Evolutionary conservation across 1,140 invertebrate species (phyloP).

Genomic region (Lordiphosa mommai): DNA sequence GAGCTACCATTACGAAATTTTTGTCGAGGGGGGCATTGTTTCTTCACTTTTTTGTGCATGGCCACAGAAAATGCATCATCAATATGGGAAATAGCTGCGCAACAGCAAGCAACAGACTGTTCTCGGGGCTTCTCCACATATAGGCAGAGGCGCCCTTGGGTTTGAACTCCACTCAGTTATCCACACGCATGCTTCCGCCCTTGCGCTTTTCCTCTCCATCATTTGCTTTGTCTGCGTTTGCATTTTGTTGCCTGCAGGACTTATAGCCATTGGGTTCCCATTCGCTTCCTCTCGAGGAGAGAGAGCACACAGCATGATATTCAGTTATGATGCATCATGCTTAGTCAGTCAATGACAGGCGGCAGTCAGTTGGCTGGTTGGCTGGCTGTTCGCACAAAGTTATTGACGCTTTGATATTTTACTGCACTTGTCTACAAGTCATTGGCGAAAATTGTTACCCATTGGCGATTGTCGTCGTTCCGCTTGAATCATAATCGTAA

Average conservation of each 20-base stretch:
- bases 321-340: conserved; percentile 41
- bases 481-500: conserved; percentile 6
- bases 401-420: conserved; percentile 50
- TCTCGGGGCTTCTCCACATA: conserved; percentile 18
- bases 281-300: conserved; percentile 4
- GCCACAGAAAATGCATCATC: conserved; percentile 66
- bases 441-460: conserved; percentile 37
- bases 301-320: conserved; percentile 21
- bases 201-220: conserved; percentile 2
- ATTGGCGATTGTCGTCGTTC: conserved; percentile 5
- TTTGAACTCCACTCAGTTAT: conserved; percentile 26
- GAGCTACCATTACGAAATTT: conserved; percentile 26
- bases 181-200: conserved; percentile 21
- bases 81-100: conserved; percentile 27
- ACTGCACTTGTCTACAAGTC: conserved; percentile 52
- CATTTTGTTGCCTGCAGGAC: conserved; percentile 19
- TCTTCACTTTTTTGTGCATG: conserved; percentile 29
- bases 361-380: conserved; percentile 8
- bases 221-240: conserved; percentile 44
- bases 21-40: conserved; percentile 8
- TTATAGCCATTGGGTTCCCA: conserved; percentile 13
- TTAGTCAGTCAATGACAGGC: conserved; percentile 45
- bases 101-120: neutral
- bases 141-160: conserved; percentile 37
- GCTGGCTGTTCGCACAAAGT: conserved; percentile 24